Conservation (phyloP, 2,113 vertebrate species). For the Tyrannus savana region DNA sequence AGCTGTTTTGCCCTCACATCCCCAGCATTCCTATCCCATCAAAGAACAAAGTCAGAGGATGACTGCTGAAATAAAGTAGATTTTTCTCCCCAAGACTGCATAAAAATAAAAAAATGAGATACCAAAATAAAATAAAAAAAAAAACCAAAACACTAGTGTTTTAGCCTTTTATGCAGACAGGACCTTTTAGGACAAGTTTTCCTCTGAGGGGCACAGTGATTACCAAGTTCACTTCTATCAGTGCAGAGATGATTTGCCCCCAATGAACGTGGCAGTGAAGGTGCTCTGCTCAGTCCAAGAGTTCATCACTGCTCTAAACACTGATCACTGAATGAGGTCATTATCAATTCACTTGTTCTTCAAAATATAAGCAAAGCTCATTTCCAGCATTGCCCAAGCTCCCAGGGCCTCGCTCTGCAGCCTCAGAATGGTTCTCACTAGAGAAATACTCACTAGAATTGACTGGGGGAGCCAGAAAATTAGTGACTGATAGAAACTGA, state of each 20-base stretch:
- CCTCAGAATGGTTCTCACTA: neutral
- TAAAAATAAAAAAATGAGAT: neutral
- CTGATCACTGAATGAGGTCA: neutral
- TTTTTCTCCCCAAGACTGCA: neutral
- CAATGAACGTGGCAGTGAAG: neutral
- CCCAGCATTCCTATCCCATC: slow-evolving; percentile 14
- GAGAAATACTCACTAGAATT: neutral
- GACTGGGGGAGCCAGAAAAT: neutral
- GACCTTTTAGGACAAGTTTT: neutral
- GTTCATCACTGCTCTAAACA: neutral
- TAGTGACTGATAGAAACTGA: neutral
- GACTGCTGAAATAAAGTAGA: neutral
- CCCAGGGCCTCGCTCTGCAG: neutral
- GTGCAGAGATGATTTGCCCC: neutral
- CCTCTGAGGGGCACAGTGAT: neutral
- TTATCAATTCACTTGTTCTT: neutral
- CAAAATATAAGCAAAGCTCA: neutral
- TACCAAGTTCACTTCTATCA: neutral
- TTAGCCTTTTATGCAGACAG: neutral
- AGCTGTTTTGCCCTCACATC: neutral
- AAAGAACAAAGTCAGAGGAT: neutral
- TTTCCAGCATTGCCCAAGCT: neutral
- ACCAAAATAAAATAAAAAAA: neutral
- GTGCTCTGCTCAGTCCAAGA: neutral
- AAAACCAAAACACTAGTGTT: neutral